Percentiles rank a stretch among this genome's conserved stretches.
These are phyloP conservation scores for Drosophila leontia DNA, from an alignment of 1,140 invertebrate genomes.

Conservation along the genomic window DNA sequence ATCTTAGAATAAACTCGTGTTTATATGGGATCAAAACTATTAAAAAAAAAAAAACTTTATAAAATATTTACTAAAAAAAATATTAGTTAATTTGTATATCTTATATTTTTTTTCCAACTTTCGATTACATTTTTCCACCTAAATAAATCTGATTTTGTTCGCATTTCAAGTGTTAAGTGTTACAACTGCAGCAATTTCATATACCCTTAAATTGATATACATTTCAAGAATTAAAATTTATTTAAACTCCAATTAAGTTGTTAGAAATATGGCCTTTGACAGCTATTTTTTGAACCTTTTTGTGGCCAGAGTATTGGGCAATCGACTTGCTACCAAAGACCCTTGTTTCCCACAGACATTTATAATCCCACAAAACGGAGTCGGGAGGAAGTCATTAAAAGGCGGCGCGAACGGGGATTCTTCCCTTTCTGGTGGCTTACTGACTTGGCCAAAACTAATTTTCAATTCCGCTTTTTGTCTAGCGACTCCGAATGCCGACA, in stretches of 20 bases:
- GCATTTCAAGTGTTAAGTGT: background rate
- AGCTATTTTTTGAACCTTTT: background rate
- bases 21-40: background rate
- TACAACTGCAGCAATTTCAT: background rate
- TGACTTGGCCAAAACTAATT: conserved; percentile 52
- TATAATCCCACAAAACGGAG: conserved; percentile 28
- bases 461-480: conserved; percentile 71
- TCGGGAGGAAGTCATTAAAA: conserved; percentile 70
- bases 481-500: conserved; percentile 24
- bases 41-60: too few species aligned
- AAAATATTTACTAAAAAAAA: too few species aligned
- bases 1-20: background rate
- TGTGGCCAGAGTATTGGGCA: conserved; percentile 13
- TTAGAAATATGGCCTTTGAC: background rate
- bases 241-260: background rate
- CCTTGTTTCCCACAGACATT: conserved; percentile 32
- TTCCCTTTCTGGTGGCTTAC: conserved; percentile 17
- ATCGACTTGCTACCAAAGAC: conserved; percentile 2
- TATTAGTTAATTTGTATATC: too few species aligned
- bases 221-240: background rate
- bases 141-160: background rate
- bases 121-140: background rate
- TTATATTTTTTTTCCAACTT: background rate
- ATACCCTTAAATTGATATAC: too few species aligned
- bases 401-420: conserved; percentile 28